Evolutionary conservation across 2,888 invertebrate genomes (phyloP), one percentile per base, ranked within the genome.

Genomic region (Papilio demoleus): DNA sequence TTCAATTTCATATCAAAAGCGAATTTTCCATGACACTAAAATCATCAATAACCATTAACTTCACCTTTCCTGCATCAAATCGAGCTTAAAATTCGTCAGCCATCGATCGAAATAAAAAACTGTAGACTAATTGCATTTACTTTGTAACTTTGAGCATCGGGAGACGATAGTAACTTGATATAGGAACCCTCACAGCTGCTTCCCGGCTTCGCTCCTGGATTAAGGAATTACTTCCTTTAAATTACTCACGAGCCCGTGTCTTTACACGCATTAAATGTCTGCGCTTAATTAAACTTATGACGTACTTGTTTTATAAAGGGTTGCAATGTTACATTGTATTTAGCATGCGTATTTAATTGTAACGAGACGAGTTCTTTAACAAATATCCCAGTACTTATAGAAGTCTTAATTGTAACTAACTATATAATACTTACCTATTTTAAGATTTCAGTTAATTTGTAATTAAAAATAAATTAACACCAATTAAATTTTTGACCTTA

Each of bases 141-240:
- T 74, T 75, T 80, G 78, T 79, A 81, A 77, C 78, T 79, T 77
- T 74, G 75, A 82, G 83, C 81, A 53, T 27, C 53, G 27, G 53
- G 81, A 71, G 71, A 71, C 75, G 40, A 70, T 61, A 60, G 90
- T 85, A 88, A 90, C 80, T 73, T 74, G 82, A 87, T 85, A 80
- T 68, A 70, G 79, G 89, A 90, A 90, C 87, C 83, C 89, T 82
- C 81, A 72, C 82, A 79, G 75, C 72, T 78, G 73, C 76, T 56
- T 68, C 65, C 68, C 76, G 87, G 86, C 85, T 88, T 86, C 83
- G 73, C 76, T 79, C 75, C 80, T 74, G 88, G 89, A 89, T 90
- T 88, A 90, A 82, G 80, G 80, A 85, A 85, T 85, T 84, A 81
- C 80, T 84, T 82, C 80, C 81, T 83, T 83, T 79, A 83, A 68